These are phyloP conservation scores for Villa cingulata DNA, from an alignment of 2,888 invertebrate genomes.

Conservation along the genomic window DNA sequence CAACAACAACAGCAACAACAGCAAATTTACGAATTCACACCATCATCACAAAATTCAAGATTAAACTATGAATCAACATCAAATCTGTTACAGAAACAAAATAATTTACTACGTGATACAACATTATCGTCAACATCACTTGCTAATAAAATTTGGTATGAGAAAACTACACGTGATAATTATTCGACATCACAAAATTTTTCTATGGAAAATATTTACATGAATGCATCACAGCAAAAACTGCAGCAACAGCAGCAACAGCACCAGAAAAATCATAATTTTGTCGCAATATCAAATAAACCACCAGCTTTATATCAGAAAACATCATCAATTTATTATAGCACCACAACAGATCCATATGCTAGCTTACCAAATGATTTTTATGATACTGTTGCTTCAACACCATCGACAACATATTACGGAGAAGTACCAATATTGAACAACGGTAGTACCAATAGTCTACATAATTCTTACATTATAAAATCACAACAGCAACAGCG, in stretches of 20 bases:
- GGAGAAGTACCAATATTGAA: constrained; percentile 27
- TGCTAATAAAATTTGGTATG: constrained; percentile 41
- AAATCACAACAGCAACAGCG: neutral
- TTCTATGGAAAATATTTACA: constrained; percentile 9
- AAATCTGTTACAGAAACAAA: constrained; percentile 22
- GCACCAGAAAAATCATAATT: constrained; percentile 21
- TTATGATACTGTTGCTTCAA: constrained; percentile 30
- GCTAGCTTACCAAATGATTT: constrained; percentile 24
- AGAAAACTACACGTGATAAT: constrained; percentile 22
- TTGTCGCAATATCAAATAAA: constrained; percentile 33
- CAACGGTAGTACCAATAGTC: neutral
- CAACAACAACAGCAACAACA: neutral
- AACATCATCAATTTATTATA: neutral
- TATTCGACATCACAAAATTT: constrained; percentile 12
- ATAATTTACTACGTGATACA: constrained; percentile 24
- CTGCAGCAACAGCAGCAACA: neutral
- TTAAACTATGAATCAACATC: neutral
- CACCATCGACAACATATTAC: constrained; percentile 27
- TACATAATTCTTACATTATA: neutral
- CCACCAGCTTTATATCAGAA: constrained; percentile 18
- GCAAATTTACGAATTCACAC: neutral
- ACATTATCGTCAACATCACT: constrained; percentile 29
- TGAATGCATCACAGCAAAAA: constrained; percentile 20
- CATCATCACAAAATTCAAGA: neutral
- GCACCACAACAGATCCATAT: constrained; percentile 15